Evolutionary conservation across 1,140 invertebrate species (phyloP).

Genomic region (Nephotettix cincticeps): DNA sequence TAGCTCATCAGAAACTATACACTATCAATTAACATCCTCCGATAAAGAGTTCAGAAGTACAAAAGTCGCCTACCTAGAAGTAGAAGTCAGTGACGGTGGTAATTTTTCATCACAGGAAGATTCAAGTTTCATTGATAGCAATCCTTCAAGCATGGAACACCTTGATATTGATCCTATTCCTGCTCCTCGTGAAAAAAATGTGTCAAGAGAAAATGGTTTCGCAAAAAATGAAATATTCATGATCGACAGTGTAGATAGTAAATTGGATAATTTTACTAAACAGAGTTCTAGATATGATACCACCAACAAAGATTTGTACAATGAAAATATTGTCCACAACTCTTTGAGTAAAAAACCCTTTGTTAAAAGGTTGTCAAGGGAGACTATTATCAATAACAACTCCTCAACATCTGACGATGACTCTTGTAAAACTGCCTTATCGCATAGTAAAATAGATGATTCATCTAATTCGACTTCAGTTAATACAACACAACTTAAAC

Average conservation of each 20-base stretch:
- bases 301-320: background rate
- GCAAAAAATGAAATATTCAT: background rate
- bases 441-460: background rate
- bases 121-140: conserved; percentile 22
- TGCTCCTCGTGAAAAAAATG: background rate
- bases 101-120: conserved; percentile 18
- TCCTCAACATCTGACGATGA: background rate
- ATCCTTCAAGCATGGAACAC: conserved; percentile 25
- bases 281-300: background rate
- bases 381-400: background rate
- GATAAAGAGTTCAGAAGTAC: conserved; percentile 17
- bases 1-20: background rate
- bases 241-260: background rate
- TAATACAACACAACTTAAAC: background rate
- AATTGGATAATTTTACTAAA: background rate
- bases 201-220: conserved; percentile 19
- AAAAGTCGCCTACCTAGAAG: conserved; percentile 28
- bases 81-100: conserved; percentile 25
- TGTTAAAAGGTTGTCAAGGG: conserved; percentile 9
- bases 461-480: background rate
- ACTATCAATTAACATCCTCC: conserved; percentile 10
- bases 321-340: background rate
- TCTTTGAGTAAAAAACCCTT: conserved; percentile 1
- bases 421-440: background rate
- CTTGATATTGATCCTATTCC: conserved; percentile 8